Conservation (phyloP, 1,140 invertebrate species). For the Schlechtendalia chinensis region DNA sequence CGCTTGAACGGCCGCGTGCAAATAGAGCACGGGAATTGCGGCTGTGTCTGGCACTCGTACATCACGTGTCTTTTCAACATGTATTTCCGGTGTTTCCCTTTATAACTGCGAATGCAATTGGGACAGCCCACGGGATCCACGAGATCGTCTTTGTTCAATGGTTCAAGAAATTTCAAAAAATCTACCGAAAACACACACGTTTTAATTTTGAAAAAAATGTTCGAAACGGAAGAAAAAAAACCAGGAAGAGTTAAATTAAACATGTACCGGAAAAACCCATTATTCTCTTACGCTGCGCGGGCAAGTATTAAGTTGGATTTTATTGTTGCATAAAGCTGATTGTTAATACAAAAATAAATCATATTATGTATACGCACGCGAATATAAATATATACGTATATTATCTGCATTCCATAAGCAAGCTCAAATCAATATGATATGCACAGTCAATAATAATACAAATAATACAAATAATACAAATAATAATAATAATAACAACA, state of each 20-base stretch:
- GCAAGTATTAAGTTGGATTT: not conserved
- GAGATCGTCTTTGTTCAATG: conserved; percentile 26
- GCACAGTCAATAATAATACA: not conserved
- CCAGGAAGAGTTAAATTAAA: no score
- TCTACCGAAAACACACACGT: conserved; percentile 17
- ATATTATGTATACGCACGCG: no score
- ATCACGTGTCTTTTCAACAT: conserved; percentile 58
- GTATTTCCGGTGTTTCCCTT: conserved; percentile 53
- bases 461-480: not conserved
- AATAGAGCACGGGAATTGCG: conserved; percentile 51
- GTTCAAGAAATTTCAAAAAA: conserved; percentile 16
- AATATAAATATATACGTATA: not conserved
- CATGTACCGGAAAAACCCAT: no score
- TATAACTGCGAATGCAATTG: conserved; percentile 51
- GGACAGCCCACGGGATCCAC: conserved; percentile 33
- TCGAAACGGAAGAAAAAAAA: no score
- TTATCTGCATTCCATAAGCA: conserved; percentile 30
- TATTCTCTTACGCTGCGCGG: no score
- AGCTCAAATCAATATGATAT: not conserved
- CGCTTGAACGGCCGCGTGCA: conserved; percentile 51
- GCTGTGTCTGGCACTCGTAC: conserved; percentile 64
- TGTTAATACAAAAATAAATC: no score
- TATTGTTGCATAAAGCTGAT: conserved; percentile 1
- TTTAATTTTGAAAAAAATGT: conserved; percentile 4
- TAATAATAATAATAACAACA: not conserved